These are phyloP conservation scores for Menidia beryllina DNA, from an alignment of 2,113 vertebrate species.

Conservation along the genomic window DNA sequence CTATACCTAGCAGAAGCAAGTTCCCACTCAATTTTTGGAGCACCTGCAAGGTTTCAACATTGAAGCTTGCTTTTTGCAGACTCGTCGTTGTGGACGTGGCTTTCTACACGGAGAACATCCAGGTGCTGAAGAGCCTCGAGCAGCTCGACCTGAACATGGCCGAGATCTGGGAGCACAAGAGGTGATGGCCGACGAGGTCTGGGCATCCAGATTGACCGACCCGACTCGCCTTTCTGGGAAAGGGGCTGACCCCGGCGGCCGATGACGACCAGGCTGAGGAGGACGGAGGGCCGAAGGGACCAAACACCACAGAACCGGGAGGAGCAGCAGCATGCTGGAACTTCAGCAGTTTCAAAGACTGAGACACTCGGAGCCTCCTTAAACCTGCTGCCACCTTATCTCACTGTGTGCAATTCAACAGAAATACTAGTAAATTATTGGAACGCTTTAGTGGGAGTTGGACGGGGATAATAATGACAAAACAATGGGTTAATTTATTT, in stretches of 20 bases:
- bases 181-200: conserved; percentile 84
- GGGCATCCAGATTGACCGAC: conserved; percentile 19
- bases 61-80: conserved; percentile 72
- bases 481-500: conserved; percentile 58
- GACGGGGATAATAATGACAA: conserved; percentile 31
- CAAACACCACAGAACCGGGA: conserved; percentile 41
- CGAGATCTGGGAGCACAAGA: conserved; percentile 99
- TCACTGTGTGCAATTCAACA: conserved; percentile 82
- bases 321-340: conserved; percentile 1
- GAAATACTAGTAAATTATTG: conserved; percentile 73
- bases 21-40: neutral
- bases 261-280: neutral
- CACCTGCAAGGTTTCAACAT: neutral
- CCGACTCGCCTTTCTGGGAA: neutral
- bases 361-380: conserved; percentile 78
- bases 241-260: neutral
- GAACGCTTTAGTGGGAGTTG: conserved; percentile 72
- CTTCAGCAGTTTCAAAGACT: conserved; percentile 33
- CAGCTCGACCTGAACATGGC: conserved; percentile 93
- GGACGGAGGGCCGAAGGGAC: conserved; percentile 45
- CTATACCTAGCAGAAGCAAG: too few species aligned
- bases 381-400: conserved; percentile 67
- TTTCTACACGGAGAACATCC: conserved; percentile 97
- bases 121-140: conserved; percentile 93
- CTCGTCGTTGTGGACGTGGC: conserved; percentile 96